These are phyloP conservation scores for Pseudomyrmex flavicornis DNA, from an alignment of 1,140 invertebrate genomes.

Conservation along the genomic window DNA sequence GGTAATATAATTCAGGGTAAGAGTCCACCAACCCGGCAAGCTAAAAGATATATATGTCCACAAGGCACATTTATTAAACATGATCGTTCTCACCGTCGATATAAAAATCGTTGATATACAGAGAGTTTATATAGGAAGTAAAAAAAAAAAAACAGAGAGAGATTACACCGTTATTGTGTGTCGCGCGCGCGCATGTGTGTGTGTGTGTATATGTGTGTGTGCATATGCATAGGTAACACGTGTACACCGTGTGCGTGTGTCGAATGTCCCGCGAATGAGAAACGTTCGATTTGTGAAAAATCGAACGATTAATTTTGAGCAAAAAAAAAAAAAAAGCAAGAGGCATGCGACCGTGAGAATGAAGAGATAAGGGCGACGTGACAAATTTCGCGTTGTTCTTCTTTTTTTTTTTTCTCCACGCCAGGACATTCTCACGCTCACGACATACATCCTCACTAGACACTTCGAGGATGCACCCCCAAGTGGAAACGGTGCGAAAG, in stretches of 20 bases:
- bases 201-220: slow-evolving; percentile 9
- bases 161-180: slow-evolving; percentile 67
- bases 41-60: slow-evolving; percentile 84
- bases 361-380: neutral
- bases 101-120: slow-evolving; percentile 78
- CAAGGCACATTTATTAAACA: slow-evolving; percentile 86
- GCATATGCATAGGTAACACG: slow-evolving; percentile 22
- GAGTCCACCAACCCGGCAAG: slow-evolving; percentile 84
- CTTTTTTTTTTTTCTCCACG: neutral
- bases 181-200: slow-evolving; percentile 48
- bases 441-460: slow-evolving; percentile 62
- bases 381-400: neutral
- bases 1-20: slow-evolving; percentile 82
- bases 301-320: slow-evolving; percentile 16
- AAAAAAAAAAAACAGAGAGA: slow-evolving; percentile 71
- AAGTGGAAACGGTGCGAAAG: slow-evolving; percentile 44
- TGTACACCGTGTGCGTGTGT: slow-evolving; percentile 55
- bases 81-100: slow-evolving; percentile 83
- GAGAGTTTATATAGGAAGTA: slow-evolving; percentile 77
- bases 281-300: slow-evolving; percentile 41
- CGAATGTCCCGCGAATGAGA: slow-evolving; percentile 57
- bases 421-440: slow-evolving; percentile 59
- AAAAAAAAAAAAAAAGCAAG: slow-evolving; percentile 25
- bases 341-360: neutral
- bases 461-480: slow-evolving; percentile 68